Base-by-base conservation (phyloP, 1,140 invertebrate species). In the Papilio polyxenes region DNA sequence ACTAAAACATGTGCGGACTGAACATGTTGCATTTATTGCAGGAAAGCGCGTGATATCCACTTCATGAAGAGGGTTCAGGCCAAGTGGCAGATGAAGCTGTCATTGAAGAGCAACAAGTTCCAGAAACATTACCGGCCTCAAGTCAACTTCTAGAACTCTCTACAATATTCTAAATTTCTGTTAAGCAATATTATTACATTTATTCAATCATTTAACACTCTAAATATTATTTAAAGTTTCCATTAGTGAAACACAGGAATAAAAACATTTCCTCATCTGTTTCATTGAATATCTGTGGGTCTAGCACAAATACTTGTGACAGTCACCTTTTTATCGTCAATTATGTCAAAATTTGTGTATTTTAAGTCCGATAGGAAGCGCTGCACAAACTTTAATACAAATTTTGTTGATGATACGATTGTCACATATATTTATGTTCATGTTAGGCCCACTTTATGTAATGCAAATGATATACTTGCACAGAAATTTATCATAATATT, bases 41-140 rank as follows among this genome's bases (percentile, higher is more conserved):
- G 97, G 93, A 98, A 97, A 95, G 97, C 96, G 0, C 96, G 97
- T 81, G 98, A 99, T 92, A 96, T 99, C 37, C 96, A 97, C 82
- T 97, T 97, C 84, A 97, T 99, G 96, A 97, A 98, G 86, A 95
- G 96, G 84, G 92, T 98, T n/a, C 97, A 98, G 84, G 95, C 96
- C 0, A 98, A 97, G 91, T 97, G 96, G 92, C 95, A 95, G 59
- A 96, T 97, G 90, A 96, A 97, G 88, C 90, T 99, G 48, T 97
- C 98, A 31, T 91, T 97, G 13, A 98, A 97, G 90, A 96, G 96
- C 4, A 99, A 99, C 89, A 98, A 98, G 92, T 94, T 98, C 75
- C 98, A 98, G 91, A 96, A 95, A 81, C 96, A 98, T 94, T 98
- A 97, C 92, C 95, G 98, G 84, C 95, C 93, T 80, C 98, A 98